phyloP scores from a whole-genome alignment of 1,140 invertebrate genomes.

The Cydia amplana region DNA sequence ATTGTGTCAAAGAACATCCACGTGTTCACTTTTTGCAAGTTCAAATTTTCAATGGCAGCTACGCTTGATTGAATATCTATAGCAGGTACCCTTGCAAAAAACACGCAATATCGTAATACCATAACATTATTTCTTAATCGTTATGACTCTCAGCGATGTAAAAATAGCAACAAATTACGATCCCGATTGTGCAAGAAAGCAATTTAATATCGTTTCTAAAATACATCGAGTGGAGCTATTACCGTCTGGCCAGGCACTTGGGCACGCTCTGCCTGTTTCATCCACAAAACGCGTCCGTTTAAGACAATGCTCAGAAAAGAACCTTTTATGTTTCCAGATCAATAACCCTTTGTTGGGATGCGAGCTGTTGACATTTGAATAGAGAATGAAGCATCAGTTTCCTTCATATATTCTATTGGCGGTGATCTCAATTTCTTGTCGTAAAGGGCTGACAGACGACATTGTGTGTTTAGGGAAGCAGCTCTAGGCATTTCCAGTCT shows the following conservation, averaged over 20 bases:
- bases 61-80: neutral
- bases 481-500: neutral
- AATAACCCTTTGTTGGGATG: slow-evolving; percentile 64
- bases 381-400: slow-evolving; percentile 48
- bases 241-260: slow-evolving; percentile 46
- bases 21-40: neutral
- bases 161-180: slow-evolving; percentile 41
- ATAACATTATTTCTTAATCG: neutral
- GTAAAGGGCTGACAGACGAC: slow-evolving; percentile 17
- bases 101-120: neutral
- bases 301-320: slow-evolving; percentile 61
- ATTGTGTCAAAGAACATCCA: neutral
- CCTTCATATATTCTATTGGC: slow-evolving; percentile 45
- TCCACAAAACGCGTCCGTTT: slow-evolving; percentile 56
- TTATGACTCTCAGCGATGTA: slow-evolving; percentile 21
- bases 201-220: slow-evolving; percentile 47
- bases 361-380: slow-evolving; percentile 60
- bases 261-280: slow-evolving; percentile 55
- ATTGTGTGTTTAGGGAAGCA: neutral
- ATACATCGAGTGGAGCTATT: slow-evolving; percentile 39
- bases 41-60: neutral
- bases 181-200: slow-evolving; percentile 48
- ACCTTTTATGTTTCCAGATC: slow-evolving; percentile 67
- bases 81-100: neutral
- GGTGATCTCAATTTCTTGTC: slow-evolving; percentile 6